Evolutionary conservation across 2,113 vertebrate genomes (phyloP).

Genomic region (Calonectris borealis): DNA sequence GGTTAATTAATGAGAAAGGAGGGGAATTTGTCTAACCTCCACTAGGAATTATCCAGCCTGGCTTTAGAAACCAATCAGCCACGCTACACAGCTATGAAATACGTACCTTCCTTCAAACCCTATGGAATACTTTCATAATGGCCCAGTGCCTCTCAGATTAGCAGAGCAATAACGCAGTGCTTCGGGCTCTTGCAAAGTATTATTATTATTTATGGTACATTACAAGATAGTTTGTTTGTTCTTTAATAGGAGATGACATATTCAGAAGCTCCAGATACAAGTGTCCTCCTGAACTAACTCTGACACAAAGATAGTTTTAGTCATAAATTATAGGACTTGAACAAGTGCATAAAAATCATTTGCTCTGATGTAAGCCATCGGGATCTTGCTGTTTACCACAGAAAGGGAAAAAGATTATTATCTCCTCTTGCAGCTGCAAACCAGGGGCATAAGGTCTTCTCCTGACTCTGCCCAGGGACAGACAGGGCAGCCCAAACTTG

Average conservation of each 20-base stretch:
- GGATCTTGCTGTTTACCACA: background rate
- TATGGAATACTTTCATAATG: background rate
- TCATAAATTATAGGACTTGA: background rate
- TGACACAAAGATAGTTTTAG: background rate
- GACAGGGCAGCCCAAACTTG: background rate
- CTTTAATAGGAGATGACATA: constrained; percentile 34
- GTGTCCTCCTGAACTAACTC: constrained; percentile 44
- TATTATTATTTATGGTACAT: constrained; percentile 39
- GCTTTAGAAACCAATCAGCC: constrained; percentile 42
- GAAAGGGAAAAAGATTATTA: background rate
- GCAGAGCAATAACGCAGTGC: background rate
- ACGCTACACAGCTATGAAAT: background rate
- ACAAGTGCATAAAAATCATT: background rate
- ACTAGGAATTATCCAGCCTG: constrained; percentile 3
- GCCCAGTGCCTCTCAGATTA: constrained; percentile 37
- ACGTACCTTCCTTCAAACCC: background rate
- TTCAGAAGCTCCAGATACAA: background rate
- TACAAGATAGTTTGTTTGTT: constrained; percentile 26
- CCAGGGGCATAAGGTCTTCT: background rate
- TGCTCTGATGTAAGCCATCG: background rate
- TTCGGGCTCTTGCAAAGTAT: background rate
- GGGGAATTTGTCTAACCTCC: constrained; percentile 34
- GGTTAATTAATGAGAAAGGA: constrained; percentile 45
- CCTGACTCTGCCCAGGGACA: background rate
- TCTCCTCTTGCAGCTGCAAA: background rate